These are phyloP conservation scores for Scaptomyza caliginosa DNA, from an alignment of 2,888 invertebrate species.

Conservation along the genomic window DNA sequence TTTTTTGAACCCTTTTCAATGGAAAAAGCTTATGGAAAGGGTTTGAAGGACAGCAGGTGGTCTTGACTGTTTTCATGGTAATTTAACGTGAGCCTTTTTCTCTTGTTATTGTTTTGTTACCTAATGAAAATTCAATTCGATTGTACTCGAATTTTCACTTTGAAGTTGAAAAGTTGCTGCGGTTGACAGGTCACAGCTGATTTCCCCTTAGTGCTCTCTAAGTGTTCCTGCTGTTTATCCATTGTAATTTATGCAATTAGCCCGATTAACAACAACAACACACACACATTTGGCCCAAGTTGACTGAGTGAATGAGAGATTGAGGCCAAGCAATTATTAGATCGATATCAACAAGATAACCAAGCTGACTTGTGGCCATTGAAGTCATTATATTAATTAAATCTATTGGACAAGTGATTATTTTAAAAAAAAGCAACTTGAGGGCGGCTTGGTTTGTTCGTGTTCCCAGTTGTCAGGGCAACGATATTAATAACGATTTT, in stretches of 20 bases:
- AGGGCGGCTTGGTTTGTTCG: slow-evolving; percentile 3
- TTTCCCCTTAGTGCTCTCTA: background rate
- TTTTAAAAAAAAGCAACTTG: slow-evolving; percentile 14
- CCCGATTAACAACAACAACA: slow-evolving; percentile 68
- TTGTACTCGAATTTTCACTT: slow-evolving; percentile 64
- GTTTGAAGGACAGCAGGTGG: slow-evolving; percentile 32
- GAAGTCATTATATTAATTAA: slow-evolving; percentile 50
- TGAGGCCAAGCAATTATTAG: slow-evolving; percentile 26
- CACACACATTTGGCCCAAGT: background rate
- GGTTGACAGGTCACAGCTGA: slow-evolving; percentile 32
- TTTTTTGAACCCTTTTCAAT: background rate
- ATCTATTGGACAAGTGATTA: slow-evolving; percentile 38
- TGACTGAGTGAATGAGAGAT: background rate
- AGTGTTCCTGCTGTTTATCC: slow-evolving; percentile 21
- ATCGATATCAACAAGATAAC: slow-evolving; percentile 59
- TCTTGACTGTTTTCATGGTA: slow-evolving; percentile 16
- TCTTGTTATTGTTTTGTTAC: slow-evolving; percentile 14
- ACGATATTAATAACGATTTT: slow-evolving; percentile 62
- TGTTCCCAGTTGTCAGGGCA: slow-evolving; percentile 50
- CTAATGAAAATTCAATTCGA: slow-evolving; percentile 67
- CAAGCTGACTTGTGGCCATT: slow-evolving; percentile 37
- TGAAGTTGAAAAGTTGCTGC: slow-evolving; percentile 47
- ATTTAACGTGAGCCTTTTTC: slow-evolving; percentile 12
- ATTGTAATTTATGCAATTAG: slow-evolving; percentile 80
- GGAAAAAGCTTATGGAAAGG: background rate